Base-by-base conservation (phyloP, 2,113 vertebrate genomes). In the Sus scrofa region DNA sequence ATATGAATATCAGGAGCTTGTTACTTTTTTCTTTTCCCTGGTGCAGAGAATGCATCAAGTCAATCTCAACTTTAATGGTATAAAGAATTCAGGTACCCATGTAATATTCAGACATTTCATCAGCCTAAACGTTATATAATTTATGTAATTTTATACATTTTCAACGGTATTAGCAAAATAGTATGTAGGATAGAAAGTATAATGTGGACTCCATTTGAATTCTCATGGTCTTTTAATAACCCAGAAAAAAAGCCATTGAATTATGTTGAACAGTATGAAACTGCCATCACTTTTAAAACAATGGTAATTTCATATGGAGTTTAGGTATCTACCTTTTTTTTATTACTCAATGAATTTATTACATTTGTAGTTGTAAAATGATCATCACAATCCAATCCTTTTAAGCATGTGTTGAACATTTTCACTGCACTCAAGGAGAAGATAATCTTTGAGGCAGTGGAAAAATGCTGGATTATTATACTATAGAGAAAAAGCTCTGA, bases 71-170 rank as follows among this genome's bases (percentile, higher is more conserved):
- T 85, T 90, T 91, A 96, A 96, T 26, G 12, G 37, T 52, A 95
- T 5, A 86, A 83, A 56, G 22, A 60, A 92, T 81, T 44, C 24
- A 86, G 73, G 6, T 34, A 91, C 22, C 1, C 8, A 52, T 19
- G 19, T 2, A 94, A 75, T 86, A 8, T 86, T 95, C 60, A 91
- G 8, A 50, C 4, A 92, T 65, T 91, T 75, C 71, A 54, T 70
- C 91, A 52, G 26, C 6, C 20, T 50, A 62, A 82, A 89, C 52
- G 6, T 30, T 75, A 77, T 50, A 58, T 81, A 88, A 90, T 90
- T 95, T 75, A 97, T 27, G 27, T 78, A 54, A 50, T 63, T 94
- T 73, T 54, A 89, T n/a, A 96, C 34, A 81, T 82, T 92, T 96
- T 14, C 62, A 77, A 67, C 4, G 62, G n/a, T 54, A 52, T 79